Evolutionary conservation across 2,888 invertebrate species (phyloP).

Genomic region (Ceriagrion tenellum): DNA sequence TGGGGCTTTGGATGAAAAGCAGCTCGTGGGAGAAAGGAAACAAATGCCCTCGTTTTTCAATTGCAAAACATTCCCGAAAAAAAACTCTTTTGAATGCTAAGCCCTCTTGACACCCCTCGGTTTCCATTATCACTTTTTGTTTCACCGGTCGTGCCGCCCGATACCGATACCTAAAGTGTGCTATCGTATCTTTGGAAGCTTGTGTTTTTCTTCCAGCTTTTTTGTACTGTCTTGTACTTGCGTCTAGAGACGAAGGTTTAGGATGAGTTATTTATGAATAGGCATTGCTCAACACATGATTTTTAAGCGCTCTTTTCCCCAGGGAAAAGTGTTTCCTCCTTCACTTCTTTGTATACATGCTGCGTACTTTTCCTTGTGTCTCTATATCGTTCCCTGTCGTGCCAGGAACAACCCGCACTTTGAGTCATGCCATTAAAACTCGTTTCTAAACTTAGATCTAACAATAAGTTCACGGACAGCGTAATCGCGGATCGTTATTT

Average conservation of each 20-base stretch:
- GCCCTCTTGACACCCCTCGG: not conserved
- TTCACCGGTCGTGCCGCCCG: not conserved
- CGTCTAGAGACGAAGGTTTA: not conserved
- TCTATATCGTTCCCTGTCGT: not conserved
- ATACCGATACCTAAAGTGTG: not conserved
- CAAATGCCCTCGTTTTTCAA: constrained; percentile 22
- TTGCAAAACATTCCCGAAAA: constrained; percentile 4
- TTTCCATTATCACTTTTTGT: not conserved
- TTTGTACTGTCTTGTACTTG: not conserved
- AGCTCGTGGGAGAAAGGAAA: constrained; percentile 31
- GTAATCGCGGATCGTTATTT: not conserved
- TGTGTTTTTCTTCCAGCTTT: not conserved
- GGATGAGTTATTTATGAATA: not conserved
- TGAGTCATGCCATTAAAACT: not conserved
- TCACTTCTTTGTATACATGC: not conserved
- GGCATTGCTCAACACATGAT: not conserved
- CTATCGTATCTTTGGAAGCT: not conserved
- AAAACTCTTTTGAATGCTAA: not conserved
- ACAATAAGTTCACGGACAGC: not conserved
- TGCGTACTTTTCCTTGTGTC: not conserved
- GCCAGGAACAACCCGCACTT: not conserved
- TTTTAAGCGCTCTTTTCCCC: not conserved
- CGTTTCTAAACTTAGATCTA: not conserved
- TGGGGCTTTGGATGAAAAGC: not conserved
- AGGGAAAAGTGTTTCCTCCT: not conserved